Evolutionary conservation across 30 jellyfish, hydroid and myxozoan species (phyloP).

Genomic region (Calvadosia cruxmelitensis): DNA sequence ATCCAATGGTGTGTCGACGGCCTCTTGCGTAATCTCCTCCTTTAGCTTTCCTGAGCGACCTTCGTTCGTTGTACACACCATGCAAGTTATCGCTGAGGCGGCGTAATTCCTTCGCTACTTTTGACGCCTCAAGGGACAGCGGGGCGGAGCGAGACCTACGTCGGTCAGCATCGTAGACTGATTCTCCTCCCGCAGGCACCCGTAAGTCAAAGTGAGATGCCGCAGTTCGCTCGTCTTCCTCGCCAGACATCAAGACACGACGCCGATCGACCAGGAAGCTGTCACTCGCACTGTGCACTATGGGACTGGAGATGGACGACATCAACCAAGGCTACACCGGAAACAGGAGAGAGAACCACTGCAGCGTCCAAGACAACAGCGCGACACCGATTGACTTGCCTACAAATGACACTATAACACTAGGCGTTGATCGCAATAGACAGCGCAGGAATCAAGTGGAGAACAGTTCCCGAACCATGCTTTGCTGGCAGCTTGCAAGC

Average conservation of each 20-base stretch:
- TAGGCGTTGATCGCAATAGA: no score
- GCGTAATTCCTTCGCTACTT: neutral
- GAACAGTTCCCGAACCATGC: no score
- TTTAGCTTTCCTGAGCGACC: neutral
- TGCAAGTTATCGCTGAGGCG: neutral
- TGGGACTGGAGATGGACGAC: no score
- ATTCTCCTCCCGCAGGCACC: neutral
- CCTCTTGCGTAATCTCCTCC: neutral
- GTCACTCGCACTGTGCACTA: no score
- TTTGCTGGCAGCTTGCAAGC: no score
- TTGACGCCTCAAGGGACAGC: neutral
- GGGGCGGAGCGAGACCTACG: neutral
- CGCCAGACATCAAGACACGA: slow-evolving; percentile 1
- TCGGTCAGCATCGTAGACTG: neutral
- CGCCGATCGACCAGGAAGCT: no score
- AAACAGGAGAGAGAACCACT: no score
- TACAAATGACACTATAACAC: no score
- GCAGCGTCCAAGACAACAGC: no score
- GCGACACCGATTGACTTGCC: no score
- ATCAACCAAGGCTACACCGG: no score
- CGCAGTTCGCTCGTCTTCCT: neutral
- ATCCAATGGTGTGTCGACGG: neutral
- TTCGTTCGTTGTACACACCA: neutral
- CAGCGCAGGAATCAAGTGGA: no score
- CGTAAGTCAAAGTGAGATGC: neutral